Base-by-base conservation (phyloP, 2,888 invertebrate species). In the Chalcis sispes region DNA sequence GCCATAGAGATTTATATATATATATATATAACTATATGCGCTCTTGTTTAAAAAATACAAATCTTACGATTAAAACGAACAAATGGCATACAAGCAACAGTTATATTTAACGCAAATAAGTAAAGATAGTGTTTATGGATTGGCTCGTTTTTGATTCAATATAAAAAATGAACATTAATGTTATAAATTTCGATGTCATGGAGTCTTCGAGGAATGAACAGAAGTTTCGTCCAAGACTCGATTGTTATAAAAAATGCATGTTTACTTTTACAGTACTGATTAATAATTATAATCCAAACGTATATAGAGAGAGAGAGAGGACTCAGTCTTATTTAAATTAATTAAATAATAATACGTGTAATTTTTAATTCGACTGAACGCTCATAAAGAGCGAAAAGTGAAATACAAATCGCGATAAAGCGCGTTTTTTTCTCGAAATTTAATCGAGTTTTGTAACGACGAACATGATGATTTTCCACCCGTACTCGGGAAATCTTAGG, bases 261-360 rank as follows among this genome's bases (percentile, higher is more conserved):
- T 8, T 52, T 23, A 46, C 18, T 54, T 66, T n/a, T 40, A 54
- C 54, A 67, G 29, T 66, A 72, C 50, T 23, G 18, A 64, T 72
- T 48, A 29, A 18, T 46, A 48, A 23, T 48, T 15, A 52, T 52
- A 66, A 56, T 59, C 20, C 7, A 72, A 66, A 66, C 71, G 15
- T 66, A 61, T 20, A 27, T 62, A 62, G 3, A 66, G 56, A 77
- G 65, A 77, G 69, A 69, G 72, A 67, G 61, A n/a, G n/a, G n/a
- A n/a, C 50, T 75, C 77, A 77, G 77, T 77, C 77, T 77, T 75
- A n/a, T n/a, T n/a, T 32, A 20, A n/a, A 58, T 64, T 48, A 71
- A 74, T 20, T 70, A 65, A 72, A 50, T 70, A 18, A 59, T 65
- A 50, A 52, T 18, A 52, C 10, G n/a, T 27, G 46, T 42, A 36